Base-by-base conservation (phyloP, 2,113 vertebrate genomes). In the Campylomormyrus numenius region DNA sequence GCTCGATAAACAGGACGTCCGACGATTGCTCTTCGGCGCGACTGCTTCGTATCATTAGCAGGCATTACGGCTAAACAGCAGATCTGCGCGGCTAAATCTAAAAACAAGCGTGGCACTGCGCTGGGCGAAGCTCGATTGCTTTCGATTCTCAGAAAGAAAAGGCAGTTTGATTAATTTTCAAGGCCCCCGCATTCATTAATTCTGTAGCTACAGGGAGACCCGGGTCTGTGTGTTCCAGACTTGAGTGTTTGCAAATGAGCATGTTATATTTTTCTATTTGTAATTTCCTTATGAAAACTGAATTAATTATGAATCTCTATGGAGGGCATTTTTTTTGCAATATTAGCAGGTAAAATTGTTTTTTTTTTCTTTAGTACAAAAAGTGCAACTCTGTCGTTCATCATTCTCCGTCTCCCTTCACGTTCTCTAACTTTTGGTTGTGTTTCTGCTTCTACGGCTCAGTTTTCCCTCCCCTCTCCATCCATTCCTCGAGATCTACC, bases 101-200 rank as follows among this genome's bases (percentile, higher is more conserved):
- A 27, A 53, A 35, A 89, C 35, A 56, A 17, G 19, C 17, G 13
- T 27, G 46, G 10, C 49, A 1, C 39, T 13, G n/a, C 24, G 21
- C 5, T 62, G 21, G 6, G 4, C 24, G 24, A 58, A 48, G 31
- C 31, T 80, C 35, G 42, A 62, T 85, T 62, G 50, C 52, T 53
- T 84, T 27, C 2, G 7, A 27, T 85, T 89, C 77, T 74, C 31
- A 24, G 48, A 89, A 84, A 89, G 50, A 48, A 85, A 85, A 58
- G 77, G 21, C 7, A 42, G 50, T 45, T 52, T 85, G 74, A 58
- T 84, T n/a, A 42, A 89, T 85, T 56, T 84, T 58, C 49, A 50
- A 74, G 58, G 58, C 45, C 80, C 49, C 27, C 31, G 8, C 35
- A 58, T 56, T 89, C 49, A 89, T 89, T 89, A 77, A 89, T 89